Conservation (phyloP, 2,797 vertebrate species). For the Picus viridis region DNA sequence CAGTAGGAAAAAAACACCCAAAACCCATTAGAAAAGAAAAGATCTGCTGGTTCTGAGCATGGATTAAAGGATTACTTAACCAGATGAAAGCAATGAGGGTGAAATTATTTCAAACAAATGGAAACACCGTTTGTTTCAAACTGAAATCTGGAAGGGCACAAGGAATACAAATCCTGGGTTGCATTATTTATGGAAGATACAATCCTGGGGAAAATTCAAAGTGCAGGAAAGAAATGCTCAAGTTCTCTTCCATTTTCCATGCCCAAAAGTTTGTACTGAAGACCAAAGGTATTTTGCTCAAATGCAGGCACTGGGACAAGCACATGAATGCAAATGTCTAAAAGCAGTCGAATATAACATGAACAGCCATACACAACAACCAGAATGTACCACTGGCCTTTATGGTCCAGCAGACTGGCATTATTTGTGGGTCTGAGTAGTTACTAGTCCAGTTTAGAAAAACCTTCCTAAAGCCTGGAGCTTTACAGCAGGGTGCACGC, state of each 20-base stretch:
- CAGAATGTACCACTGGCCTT: not conserved
- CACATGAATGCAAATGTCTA: not conserved
- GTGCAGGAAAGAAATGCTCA: conserved; percentile 15
- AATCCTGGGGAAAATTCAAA: conserved; percentile 44
- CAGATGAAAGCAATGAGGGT: conserved; percentile 56
- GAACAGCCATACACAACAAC: not conserved
- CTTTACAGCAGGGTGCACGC: not conserved
- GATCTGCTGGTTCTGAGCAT: conserved; percentile 16
- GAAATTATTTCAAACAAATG: conserved; percentile 61
- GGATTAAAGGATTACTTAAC: conserved; percentile 74
- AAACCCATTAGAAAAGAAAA: conserved; percentile 26
- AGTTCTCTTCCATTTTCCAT: conserved; percentile 37
- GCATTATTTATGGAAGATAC: conserved; percentile 39
- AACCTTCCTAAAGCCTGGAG: not conserved
- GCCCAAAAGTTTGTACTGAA: conserved; percentile 34
- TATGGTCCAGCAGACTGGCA: not conserved
- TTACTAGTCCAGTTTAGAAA: not conserved
- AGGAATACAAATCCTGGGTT: conserved; percentile 1
- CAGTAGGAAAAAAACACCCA: not conserved
- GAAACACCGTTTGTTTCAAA: conserved; percentile 35
- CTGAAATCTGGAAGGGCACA: conserved; percentile 5
- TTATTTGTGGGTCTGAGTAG: not conserved
- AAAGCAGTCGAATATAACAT: not conserved
- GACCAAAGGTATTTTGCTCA: not conserved
- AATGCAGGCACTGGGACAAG: not conserved